These are phyloP conservation scores for Peucedramus taeniatus DNA, from an alignment of 2,113 vertebrate species.

Conservation along the genomic window DNA sequence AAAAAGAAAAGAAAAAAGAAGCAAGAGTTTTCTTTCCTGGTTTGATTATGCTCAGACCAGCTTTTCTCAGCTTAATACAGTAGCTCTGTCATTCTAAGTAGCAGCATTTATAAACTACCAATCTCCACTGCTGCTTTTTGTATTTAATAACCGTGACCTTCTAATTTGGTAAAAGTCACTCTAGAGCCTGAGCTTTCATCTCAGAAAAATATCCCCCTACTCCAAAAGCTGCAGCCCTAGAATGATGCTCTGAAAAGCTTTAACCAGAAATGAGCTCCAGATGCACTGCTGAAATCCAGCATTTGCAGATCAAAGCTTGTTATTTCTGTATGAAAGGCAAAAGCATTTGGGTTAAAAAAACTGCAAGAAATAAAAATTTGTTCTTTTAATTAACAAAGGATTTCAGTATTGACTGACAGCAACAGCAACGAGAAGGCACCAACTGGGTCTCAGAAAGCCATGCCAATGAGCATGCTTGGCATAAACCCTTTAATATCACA, in stretches of 20 bases:
- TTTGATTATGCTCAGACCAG: not conserved
- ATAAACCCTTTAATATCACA: not conserved
- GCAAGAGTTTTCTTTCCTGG: not conserved
- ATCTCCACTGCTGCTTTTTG: not conserved
- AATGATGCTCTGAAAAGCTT: not conserved
- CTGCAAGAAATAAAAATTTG: not conserved
- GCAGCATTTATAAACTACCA: not conserved
- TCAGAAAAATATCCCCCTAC: not conserved
- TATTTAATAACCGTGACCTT: not conserved
- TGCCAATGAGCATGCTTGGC: not conserved
- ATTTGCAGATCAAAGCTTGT: conserved; percentile 20
- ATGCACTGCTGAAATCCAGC: conserved; percentile 30
- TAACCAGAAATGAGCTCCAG: conserved; percentile 36
- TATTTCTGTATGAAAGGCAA: not conserved
- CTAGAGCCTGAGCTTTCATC: conserved; percentile 18
- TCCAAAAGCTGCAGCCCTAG: conserved; percentile 9
- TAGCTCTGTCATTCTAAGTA: not conserved
- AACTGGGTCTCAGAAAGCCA: not conserved
- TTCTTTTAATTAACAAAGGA: conserved; percentile 39
- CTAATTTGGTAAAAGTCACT: conserved; percentile 13
- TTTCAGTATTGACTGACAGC: not conserved
- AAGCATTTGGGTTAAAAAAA: not conserved
- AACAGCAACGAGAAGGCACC: not conserved
- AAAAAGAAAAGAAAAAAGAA: not conserved
- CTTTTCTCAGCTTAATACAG: not conserved